phyloP scores from a whole-genome alignment of 2,797 vertebrate species.

The Serranus cabrilla region DNA sequence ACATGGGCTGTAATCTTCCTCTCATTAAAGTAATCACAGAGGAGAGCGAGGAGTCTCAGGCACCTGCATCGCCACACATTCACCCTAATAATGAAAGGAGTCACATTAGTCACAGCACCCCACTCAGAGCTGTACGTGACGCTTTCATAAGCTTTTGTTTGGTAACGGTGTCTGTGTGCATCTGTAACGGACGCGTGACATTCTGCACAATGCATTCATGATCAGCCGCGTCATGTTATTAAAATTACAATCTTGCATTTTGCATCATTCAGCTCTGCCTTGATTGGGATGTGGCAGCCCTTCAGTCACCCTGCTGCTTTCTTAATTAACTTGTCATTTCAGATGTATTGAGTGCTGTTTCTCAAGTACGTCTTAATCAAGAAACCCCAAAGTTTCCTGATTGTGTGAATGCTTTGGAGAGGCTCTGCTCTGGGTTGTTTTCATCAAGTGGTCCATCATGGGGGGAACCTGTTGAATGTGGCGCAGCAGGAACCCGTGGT shows the following conservation, averaged over 20 bases:
- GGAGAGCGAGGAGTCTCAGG: slow-evolving; percentile 20
- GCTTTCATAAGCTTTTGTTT: slow-evolving; percentile 25
- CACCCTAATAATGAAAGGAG: slow-evolving; percentile 26
- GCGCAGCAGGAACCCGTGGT: not conserved
- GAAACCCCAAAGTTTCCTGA: slow-evolving; percentile 28
- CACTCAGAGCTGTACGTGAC: not conserved
- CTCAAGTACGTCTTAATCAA: slow-evolving; percentile 49
- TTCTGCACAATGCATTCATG: not conserved
- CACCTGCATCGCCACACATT: slow-evolving; percentile 53
- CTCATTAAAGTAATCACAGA: slow-evolving; percentile 52
- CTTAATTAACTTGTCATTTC: slow-evolving; percentile 46
- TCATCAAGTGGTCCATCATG: slow-evolving; percentile 11
- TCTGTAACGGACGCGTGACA: not conserved
- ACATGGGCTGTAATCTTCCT: slow-evolving; percentile 36
- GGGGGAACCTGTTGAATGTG: slow-evolving; percentile 11
- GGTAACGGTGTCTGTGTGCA: not conserved
- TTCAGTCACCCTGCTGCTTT: slow-evolving; percentile 45
- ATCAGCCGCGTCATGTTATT: not conserved
- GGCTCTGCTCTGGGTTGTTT: slow-evolving; percentile 6
- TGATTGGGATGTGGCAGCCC: slow-evolving; percentile 23
- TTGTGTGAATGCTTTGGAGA: slow-evolving; percentile 11
- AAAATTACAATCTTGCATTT: not conserved
- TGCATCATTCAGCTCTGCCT: slow-evolving; percentile 11
- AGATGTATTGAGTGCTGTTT: slow-evolving; percentile 8
- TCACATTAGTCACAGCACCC: slow-evolving; percentile 36